phyloP scores from a whole-genome alignment of 2,113 vertebrate species.

The Dipodomys ordii region DNA sequence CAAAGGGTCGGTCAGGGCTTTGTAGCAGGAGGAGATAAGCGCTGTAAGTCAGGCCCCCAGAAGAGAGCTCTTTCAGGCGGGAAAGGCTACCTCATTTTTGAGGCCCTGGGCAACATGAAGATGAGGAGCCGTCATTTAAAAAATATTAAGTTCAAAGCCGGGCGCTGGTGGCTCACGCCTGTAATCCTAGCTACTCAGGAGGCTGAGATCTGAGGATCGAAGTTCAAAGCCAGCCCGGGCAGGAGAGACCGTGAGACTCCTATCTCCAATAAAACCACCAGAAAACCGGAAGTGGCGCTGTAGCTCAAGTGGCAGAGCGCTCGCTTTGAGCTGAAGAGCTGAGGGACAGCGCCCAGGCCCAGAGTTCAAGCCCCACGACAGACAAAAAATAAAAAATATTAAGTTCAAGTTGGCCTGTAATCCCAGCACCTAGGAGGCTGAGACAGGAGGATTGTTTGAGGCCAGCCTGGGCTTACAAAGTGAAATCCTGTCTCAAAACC shows the following conservation, averaged over 20 bases:
- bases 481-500: background rate
- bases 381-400: background rate
- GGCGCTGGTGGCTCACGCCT: too few relatives aligned
- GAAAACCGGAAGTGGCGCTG: too few relatives aligned
- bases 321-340: too few relatives aligned
- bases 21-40: slow-evolving; percentile 47
- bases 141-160: background rate
- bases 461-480: background rate
- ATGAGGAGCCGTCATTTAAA: background rate
- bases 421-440: background rate
- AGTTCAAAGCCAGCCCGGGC: too few relatives aligned
- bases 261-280: too few relatives aligned
- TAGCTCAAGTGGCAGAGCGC: too few relatives aligned
- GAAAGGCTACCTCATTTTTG: too few relatives aligned
- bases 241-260: too few relatives aligned
- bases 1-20: background rate
- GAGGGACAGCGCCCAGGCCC: too few relatives aligned
- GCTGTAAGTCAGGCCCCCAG: slow-evolving; percentile 71
- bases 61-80: background rate
- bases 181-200: background rate
- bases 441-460: background rate
- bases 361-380: too few relatives aligned
- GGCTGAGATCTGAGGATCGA: too few relatives aligned
- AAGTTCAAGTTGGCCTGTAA: background rate
- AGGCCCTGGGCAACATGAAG: background rate